A percentile compares a stretch with the other conserved stretches of the same genome.
Conservation (phyloP, 2,888 invertebrate genomes). For the Platypus cylindrus region DNA sequence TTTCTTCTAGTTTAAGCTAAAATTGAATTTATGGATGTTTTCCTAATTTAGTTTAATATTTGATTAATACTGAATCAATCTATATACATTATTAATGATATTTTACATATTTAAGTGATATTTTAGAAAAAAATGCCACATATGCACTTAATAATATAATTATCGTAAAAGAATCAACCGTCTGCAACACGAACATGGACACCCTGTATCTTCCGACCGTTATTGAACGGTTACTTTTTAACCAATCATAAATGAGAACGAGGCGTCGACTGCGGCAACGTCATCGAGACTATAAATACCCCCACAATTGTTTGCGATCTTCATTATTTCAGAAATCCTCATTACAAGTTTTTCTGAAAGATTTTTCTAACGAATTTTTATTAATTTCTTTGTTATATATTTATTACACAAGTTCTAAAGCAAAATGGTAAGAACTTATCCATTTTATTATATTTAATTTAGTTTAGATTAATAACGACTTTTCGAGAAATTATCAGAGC, state of each 20-base stretch:
- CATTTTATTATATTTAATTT: neutral
- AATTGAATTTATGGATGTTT: no score
- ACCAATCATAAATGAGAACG: constrained; percentile 38
- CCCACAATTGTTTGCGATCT: neutral
- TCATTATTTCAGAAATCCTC: constrained; percentile 44
- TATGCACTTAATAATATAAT: no score
- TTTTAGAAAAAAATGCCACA: no score
- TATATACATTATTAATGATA: no score
- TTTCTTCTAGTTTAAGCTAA: no score
- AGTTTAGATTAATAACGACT: constrained; percentile 1
- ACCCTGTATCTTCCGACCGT: no score
- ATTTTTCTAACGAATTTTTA: constrained; percentile 26
- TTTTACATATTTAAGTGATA: no score
- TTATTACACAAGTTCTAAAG: constrained; percentile 16
- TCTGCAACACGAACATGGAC: no score
- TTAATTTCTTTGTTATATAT: constrained; percentile 21
- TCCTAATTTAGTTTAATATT: no score
- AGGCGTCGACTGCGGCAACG: constrained; percentile 43
- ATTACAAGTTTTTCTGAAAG: constrained; percentile 46
- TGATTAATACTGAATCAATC: no score
- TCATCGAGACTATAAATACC: constrained; percentile 14
- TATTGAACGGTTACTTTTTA: no score
- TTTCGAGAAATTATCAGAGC: neutral
- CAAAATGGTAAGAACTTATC: constrained; percentile 27
- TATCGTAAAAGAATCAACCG: no score